A percentile compares a stretch with the other conserved stretches of the same genome.
These are phyloP conservation scores for Harpagus bidentatus DNA, from an alignment of 2,113 vertebrate species.

Conservation along the genomic window DNA sequence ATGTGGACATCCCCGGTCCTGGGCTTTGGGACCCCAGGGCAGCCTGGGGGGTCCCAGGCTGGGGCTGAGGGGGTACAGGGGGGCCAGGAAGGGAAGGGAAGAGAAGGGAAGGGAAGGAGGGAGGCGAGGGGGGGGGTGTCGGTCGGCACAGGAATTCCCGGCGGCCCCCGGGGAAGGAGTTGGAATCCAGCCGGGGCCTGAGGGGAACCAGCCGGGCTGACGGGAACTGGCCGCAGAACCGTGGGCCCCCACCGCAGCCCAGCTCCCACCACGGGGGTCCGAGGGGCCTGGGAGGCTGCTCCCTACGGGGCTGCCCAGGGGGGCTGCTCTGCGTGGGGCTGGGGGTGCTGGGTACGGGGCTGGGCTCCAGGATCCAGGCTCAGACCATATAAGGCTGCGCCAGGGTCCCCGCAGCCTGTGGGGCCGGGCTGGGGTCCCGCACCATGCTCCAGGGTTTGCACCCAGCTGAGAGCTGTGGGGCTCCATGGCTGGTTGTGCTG, in stretches of 20 bases:
- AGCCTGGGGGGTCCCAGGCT: background rate
- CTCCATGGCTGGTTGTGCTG: background rate
- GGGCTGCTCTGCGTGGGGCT: background rate
- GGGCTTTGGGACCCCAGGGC: background rate
- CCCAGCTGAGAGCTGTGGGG: background rate
- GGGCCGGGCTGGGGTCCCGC: background rate
- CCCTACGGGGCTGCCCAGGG: background rate
- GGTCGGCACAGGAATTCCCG: slow-evolving; percentile 30
- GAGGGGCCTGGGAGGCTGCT: background rate
- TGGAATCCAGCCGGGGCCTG: slow-evolving; percentile 34
- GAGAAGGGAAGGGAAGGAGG: background rate
- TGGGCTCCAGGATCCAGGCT: background rate
- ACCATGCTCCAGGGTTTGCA: background rate
- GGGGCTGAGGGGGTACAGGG: background rate
- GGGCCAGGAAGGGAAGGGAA: background rate
- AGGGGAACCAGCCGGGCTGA: slow-evolving; percentile 32
- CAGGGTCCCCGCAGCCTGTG: background rate
- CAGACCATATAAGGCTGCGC: slow-evolving; percentile 9
- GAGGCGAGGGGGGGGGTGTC: background rate
- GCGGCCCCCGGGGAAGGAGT: slow-evolving; percentile 32
- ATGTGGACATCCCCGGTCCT: background rate
- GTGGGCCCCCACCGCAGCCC: background rate
- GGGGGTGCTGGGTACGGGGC: background rate
- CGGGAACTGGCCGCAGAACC: slow-evolving; percentile 3
- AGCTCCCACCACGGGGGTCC: background rate